Evolutionary conservation across 2,113 vertebrate genomes (phyloP).

Genomic region (Mesembrinibis cayennensis): DNA sequence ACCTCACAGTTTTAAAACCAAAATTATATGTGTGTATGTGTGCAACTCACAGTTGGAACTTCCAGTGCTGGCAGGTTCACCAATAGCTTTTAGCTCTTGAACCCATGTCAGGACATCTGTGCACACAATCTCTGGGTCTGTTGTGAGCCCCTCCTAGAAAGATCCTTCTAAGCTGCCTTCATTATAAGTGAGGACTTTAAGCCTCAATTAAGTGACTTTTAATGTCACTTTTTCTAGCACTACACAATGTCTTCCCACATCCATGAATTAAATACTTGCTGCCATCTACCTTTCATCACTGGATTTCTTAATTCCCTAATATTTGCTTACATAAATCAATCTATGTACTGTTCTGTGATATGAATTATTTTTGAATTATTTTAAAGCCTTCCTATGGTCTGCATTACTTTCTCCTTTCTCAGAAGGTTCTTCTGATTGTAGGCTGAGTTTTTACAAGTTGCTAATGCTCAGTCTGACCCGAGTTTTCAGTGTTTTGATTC

Average conservation of each 20-base stretch:
- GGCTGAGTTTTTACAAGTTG: background rate
- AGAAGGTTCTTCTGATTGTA: background rate
- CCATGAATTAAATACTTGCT: background rate
- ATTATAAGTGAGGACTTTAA: background rate
- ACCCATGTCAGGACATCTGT: background rate
- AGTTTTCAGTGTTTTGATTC: background rate
- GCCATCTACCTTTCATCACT: background rate
- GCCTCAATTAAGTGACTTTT: background rate
- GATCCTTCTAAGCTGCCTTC: background rate
- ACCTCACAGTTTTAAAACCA: background rate
- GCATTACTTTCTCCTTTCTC: background rate
- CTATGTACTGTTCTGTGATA: background rate
- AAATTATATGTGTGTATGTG: background rate
- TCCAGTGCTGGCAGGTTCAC: background rate
- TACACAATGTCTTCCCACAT: background rate
- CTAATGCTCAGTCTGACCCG: background rate
- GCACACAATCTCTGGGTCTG: background rate
- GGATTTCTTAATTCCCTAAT: background rate
- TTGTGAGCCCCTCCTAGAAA: background rate
- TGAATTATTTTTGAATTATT: background rate
- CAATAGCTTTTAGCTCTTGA: background rate
- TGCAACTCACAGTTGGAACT: background rate
- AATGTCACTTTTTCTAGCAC: background rate
- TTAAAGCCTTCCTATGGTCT: background rate
- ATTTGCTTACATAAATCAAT: background rate